phyloP scores from a whole-genome alignment of 2,888 invertebrate species.

The Eristalis arbustorum region DNA sequence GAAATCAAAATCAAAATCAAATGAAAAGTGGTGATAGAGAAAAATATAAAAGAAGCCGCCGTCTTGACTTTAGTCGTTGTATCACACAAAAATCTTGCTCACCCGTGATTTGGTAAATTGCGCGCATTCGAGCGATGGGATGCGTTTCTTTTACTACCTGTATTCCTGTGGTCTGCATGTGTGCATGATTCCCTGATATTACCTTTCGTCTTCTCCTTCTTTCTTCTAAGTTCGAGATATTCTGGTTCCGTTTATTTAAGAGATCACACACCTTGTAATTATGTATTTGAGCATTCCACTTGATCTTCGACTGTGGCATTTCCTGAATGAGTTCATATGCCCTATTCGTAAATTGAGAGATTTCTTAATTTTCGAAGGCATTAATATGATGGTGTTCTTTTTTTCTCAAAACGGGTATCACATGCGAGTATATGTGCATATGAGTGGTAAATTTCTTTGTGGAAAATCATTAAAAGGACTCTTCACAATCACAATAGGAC shows the following conservation, averaged over 20 bases:
- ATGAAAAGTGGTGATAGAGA: conserved; percentile 62
- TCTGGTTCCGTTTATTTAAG: conserved; percentile 12
- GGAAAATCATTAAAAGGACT: conserved; percentile 41
- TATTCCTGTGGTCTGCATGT: conserved; percentile 27
- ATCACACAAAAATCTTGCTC: conserved; percentile 58
- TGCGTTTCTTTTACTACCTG: conserved; percentile 59
- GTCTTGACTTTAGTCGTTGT: conserved; percentile 43
- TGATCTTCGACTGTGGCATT: conserved; percentile 54
- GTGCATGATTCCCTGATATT: conserved; percentile 30
- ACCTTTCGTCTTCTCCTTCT: not conserved
- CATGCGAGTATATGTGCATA: not conserved
- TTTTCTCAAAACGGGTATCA: not conserved
- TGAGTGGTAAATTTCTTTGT: conserved; percentile 39
- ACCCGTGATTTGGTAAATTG: conserved; percentile 65
- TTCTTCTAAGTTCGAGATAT: not conserved
- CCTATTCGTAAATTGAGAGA: conserved; percentile 9
- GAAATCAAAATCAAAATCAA: conserved; percentile 69
- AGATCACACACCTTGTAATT: conserved; percentile 37
- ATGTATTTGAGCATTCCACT: conserved; percentile 45
- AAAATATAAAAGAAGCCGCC: conserved; percentile 64
- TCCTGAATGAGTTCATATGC: conserved; percentile 54
- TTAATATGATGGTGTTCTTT: conserved; percentile 7
- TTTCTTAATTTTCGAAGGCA: conserved; percentile 33
- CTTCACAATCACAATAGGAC: conserved; percentile 3
- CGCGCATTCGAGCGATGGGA: conserved; percentile 51